These are phyloP conservation scores for Drosophila greeni DNA, from an alignment of 2,888 invertebrate species.

Conservation along the genomic window DNA sequence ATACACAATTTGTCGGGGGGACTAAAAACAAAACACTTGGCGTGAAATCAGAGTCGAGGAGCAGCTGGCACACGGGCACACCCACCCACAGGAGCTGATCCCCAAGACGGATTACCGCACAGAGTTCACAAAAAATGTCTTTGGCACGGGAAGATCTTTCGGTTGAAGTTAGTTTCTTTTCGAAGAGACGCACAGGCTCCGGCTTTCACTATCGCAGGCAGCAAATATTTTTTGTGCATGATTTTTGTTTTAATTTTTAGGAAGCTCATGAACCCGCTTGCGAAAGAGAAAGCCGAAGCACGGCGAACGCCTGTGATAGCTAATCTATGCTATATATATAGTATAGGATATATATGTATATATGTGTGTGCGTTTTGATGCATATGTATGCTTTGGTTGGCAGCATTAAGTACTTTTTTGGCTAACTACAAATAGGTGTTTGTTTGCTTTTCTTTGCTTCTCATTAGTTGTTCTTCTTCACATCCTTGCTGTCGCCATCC, in stretches of 20 bases:
- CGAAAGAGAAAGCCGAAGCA: neutral
- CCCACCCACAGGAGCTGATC: constrained; percentile 39
- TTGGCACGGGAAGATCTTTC: constrained; percentile 33
- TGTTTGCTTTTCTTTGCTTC: neutral
- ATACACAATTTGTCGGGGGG: constrained; percentile 12
- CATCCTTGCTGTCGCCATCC: constrained; percentile 87
- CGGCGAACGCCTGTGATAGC: neutral
- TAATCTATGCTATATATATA: constrained; percentile 5
- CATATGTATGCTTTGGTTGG: constrained; percentile 58
- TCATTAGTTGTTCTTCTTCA: constrained; percentile 88
- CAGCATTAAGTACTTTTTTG: constrained; percentile 51
- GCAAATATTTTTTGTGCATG: neutral
- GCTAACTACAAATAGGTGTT: constrained; percentile 40
- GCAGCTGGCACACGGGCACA: constrained; percentile 32
- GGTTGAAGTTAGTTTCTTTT: neutral
- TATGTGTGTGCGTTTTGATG: constrained; percentile 48
- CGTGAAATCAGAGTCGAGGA: constrained; percentile 53
- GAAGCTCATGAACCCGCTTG: neutral
- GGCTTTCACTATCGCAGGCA: neutral
- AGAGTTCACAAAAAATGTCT: constrained; percentile 34
- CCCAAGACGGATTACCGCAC: constrained; percentile 46
- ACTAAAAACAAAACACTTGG: constrained; percentile 10
- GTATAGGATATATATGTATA: neutral
- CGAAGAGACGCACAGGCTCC: neutral
- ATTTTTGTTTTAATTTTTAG: neutral